Conservation (phyloP, 2,113 vertebrate genomes). For the Corvus hawaiiensis region DNA sequence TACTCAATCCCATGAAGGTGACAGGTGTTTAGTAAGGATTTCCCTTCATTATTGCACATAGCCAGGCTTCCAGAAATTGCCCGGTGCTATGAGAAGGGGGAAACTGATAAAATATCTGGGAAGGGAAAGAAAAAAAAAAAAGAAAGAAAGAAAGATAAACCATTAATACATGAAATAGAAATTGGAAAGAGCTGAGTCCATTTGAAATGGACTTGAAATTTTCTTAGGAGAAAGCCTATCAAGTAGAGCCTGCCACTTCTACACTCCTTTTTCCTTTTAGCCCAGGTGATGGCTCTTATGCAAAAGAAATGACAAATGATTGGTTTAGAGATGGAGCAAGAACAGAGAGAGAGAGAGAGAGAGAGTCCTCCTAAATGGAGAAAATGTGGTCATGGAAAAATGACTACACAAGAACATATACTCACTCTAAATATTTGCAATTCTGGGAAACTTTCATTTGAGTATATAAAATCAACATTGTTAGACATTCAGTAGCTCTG, state of each 20-base stretch:
- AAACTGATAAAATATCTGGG: neutral
- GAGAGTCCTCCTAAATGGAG: neutral
- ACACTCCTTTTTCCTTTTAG: neutral
- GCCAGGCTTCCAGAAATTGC: neutral
- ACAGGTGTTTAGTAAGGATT: neutral
- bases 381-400: neutral
- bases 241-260: neutral
- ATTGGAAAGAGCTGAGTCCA: neutral
- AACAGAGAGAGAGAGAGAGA: neutral
- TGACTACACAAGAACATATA: neutral
- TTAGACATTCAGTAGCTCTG: conserved; percentile 22
- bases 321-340: neutral
- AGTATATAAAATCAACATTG: conserved; percentile 34
- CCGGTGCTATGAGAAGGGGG: accelerated
- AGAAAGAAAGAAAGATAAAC: neutral
- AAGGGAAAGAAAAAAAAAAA: neutral
- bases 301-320: neutral
- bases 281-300: neutral
- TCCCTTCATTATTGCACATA: neutral
- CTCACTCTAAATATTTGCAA: conserved; percentile 28
- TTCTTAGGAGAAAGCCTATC: neutral
- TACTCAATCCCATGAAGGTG: neutral
- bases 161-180: neutral
- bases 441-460: neutral
- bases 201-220: neutral